Percentiles rank a stretch among this genome's conserved stretches.
Conservation (phyloP, 2,113 vertebrate genomes). For the Phalacrocorax aristotelis region DNA sequence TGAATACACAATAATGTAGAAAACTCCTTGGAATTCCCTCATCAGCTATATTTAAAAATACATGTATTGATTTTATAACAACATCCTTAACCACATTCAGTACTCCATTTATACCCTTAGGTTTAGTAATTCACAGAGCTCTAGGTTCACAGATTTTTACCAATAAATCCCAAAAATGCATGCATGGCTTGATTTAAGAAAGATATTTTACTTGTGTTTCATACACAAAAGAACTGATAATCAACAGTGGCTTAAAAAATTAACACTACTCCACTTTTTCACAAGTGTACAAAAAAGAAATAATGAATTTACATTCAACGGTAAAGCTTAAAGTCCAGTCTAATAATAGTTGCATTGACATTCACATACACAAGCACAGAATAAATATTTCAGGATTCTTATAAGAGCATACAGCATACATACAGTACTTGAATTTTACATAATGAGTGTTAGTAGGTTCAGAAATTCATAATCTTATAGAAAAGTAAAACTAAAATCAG, state of each 20-base stretch:
- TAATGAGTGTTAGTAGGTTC: constrained; percentile 74
- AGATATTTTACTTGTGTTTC: constrained; percentile 84
- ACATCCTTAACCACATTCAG: background rate
- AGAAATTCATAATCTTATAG: constrained; percentile 74
- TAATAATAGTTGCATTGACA: constrained; percentile 83
- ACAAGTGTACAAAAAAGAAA: constrained; percentile 84
- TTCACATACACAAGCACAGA: constrained; percentile 87
- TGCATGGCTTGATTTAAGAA: constrained; percentile 82
- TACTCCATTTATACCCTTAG: constrained; percentile 52
- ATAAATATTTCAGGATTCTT: constrained; percentile 82
- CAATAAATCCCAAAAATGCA: constrained; percentile 79
- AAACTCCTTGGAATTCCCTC: constrained; percentile 42
- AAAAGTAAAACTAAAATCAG: constrained; percentile 76
- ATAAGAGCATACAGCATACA: constrained; percentile 86
- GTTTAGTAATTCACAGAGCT: constrained; percentile 51
- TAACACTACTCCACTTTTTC: constrained; percentile 81
- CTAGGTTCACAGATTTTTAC: constrained; percentile 57
- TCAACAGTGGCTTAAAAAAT: constrained; percentile 78
- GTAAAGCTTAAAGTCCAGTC: constrained; percentile 83
- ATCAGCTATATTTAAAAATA: constrained; percentile 37
- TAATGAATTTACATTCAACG: constrained; percentile 83
- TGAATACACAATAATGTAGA: constrained; percentile 25
- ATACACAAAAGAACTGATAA: constrained; percentile 79
- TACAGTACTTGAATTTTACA: constrained; percentile 81
- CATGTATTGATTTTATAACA: constrained; percentile 32